These are phyloP conservation scores for Onychomys arenicola DNA, from an alignment of 2,797 vertebrate genomes.

Conservation along the genomic window DNA sequence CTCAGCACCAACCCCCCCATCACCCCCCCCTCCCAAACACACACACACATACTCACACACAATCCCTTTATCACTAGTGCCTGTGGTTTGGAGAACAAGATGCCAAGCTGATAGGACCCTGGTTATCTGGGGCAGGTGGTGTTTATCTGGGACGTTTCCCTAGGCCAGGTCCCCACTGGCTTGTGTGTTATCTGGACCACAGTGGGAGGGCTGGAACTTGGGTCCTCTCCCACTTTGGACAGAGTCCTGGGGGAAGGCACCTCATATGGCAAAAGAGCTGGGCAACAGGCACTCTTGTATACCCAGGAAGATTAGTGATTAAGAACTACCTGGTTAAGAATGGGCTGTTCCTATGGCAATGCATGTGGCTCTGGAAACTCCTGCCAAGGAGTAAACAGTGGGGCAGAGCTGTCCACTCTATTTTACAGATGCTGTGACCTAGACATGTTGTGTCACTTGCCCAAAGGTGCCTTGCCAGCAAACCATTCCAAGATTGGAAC, in stretches of 20 bases:
- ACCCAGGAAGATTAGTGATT: neutral
- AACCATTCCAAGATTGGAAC: neutral
- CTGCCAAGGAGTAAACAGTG: neutral
- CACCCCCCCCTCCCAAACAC: neutral
- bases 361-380: neutral
- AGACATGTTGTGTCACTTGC: neutral
- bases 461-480: neutral
- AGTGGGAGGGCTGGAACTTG: neutral
- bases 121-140: conserved; percentile 68
- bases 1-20: conserved; percentile 14
- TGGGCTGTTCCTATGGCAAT: neutral
- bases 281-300: neutral
- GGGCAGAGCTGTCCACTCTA: neutral
- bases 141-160: conserved; percentile 76
- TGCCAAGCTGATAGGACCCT: conserved; percentile 65
- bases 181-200: conserved; percentile 55
- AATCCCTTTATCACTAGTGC: conserved; percentile 82
- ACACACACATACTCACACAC: neutral
- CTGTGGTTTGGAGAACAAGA: conserved; percentile 74
- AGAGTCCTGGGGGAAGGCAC: neutral
- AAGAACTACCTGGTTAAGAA: conserved; percentile 53
- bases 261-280: neutral
- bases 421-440: neutral
- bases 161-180: conserved; percentile 32
- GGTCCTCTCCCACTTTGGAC: neutral